Conservation (phyloP, 2,797 vertebrate species). For the Bovichtus diacanthus region DNA sequence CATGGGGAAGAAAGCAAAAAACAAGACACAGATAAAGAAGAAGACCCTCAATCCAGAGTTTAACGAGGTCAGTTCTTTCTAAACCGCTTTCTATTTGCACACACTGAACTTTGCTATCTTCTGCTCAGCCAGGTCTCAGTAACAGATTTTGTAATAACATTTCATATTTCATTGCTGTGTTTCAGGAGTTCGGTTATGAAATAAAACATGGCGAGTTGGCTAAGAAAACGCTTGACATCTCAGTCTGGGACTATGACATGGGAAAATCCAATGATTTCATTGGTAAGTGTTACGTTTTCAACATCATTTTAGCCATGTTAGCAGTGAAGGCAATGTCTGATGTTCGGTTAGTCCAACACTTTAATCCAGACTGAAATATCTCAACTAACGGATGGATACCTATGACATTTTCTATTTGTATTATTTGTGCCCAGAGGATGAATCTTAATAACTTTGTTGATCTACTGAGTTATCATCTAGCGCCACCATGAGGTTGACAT, state of each 20-base stretch:
- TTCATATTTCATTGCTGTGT: constrained; percentile 16
- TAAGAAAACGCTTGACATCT: constrained; percentile 95
- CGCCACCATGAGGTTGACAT: not conserved
- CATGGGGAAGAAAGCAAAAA: constrained; percentile 94
- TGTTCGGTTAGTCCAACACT: not conserved
- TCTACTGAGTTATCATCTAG: not conserved
- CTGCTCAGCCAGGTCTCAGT: not conserved
- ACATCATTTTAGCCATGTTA: too few species aligned
- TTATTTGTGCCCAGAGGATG: not conserved
- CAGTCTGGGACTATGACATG: constrained; percentile 98
- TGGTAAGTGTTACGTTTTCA: constrained; percentile 81
- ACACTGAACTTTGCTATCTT: not conserved
- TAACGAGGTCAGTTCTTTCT: constrained; percentile 86
- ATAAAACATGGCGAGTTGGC: constrained; percentile 96
- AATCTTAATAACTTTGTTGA: not conserved
- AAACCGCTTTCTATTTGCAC: not conserved
- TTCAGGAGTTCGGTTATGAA: constrained; percentile 95
- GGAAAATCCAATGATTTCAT: constrained; percentile 97
- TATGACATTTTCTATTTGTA: not conserved
- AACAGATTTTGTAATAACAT: not conserved
- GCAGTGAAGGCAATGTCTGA: not conserved
- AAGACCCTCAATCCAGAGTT: constrained; percentile 94
- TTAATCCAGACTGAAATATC: not conserved
- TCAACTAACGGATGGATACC: not conserved
- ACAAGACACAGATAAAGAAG: constrained; percentile 95